phyloP scores from a whole-genome alignment of 2,888 invertebrate species.

The Eupithecia pulchellata region DNA sequence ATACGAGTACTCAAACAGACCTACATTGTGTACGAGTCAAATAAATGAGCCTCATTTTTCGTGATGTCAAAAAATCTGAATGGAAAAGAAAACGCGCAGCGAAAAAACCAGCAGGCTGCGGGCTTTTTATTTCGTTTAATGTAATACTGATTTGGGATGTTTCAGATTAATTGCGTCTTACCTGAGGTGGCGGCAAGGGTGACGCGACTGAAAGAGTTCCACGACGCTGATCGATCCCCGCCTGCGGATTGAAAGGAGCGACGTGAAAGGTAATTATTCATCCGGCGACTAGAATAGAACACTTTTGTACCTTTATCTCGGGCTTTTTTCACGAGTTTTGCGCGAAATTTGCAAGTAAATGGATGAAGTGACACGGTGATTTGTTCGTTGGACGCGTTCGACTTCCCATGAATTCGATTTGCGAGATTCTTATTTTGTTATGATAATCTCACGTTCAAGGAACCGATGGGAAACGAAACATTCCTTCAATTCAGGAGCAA shows the following conservation, averaged over 20 bases:
- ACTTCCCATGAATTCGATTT: conserved; percentile 75
- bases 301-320: conserved; percentile 85
- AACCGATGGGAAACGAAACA: conserved; percentile 26
- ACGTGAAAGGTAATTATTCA: conserved; percentile 85
- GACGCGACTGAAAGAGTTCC: conserved; percentile 83
- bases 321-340: conserved; percentile 80
- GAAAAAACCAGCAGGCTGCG: conserved; percentile 79
- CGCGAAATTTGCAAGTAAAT: conserved; percentile 85
- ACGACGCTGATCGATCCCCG: conserved; percentile 83
- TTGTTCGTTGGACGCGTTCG: conserved; percentile 73
- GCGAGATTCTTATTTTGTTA: conserved; percentile 51
- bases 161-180: conserved; percentile 84
- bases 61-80: conserved; percentile 86
- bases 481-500: not conserved
- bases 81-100: conserved; percentile 82
- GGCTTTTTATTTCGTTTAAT: conserved; percentile 83
- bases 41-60: conserved; percentile 86
- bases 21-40: conserved; percentile 86
- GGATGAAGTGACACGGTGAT: conserved; percentile 80
- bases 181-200: conserved; percentile 82
- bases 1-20: conserved; percentile 86
- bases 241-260: conserved; percentile 83
- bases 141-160: conserved; percentile 85
- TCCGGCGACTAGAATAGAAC: conserved; percentile 85
- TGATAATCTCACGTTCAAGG: conserved; percentile 50